A percentile compares a stretch with the other conserved stretches of the same genome.
Evolutionary conservation across 2,113 vertebrate species (phyloP).

Genomic region (Chauna torquata): DNA sequence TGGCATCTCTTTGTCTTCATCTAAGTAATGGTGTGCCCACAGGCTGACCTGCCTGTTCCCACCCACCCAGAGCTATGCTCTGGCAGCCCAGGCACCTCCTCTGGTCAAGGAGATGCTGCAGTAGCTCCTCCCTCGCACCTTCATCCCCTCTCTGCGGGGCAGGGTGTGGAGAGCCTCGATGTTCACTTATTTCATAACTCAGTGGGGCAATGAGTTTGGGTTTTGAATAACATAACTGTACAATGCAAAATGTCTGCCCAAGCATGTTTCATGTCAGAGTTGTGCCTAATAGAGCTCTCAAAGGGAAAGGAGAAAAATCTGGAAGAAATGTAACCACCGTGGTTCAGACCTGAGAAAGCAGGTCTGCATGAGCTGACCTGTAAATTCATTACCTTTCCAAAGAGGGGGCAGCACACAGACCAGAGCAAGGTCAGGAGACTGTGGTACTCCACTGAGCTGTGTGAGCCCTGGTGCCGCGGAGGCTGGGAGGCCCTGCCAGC

Average conservation of each 20-base stretch:
- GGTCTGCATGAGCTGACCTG: not conserved
- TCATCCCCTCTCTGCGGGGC: not conserved
- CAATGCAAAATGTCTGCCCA: not conserved
- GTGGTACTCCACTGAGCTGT: not conserved
- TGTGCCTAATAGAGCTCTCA: constrained; percentile 55
- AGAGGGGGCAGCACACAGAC: not conserved
- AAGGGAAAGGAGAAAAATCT: not conserved
- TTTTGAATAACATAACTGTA: not conserved
- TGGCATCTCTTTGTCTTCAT: not conserved
- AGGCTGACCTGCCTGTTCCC: not conserved
- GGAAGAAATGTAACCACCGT: not conserved
- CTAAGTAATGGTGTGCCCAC: not conserved
- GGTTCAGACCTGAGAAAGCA: not conserved
- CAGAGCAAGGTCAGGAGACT: not conserved
- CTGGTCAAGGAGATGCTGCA: not conserved
- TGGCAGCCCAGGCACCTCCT: not conserved
- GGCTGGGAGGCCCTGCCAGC: not conserved
- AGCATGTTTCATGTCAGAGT: constrained; percentile 41
- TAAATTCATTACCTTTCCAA: not conserved
- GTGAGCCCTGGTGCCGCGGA: not conserved
- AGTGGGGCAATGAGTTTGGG: not conserved
- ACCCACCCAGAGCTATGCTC: not conserved
- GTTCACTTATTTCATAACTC: constrained; percentile 5
- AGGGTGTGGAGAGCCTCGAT: not conserved
- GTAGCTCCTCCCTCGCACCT: not conserved